Conservation (phyloP, 2,888 invertebrate genomes). For the Acanthosepion pharaonis region DNA sequence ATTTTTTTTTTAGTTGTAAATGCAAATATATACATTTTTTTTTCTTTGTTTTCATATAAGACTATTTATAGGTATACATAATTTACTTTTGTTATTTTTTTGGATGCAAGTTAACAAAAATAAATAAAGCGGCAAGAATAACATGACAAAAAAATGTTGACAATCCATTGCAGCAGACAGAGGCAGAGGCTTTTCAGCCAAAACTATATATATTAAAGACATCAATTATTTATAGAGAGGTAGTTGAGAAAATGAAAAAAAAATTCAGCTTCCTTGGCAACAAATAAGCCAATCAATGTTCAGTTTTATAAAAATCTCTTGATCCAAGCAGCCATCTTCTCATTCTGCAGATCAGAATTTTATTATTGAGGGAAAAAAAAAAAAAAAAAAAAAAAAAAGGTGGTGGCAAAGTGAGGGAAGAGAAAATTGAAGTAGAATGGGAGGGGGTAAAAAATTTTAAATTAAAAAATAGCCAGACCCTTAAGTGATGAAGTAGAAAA, state of each 20-base stretch:
- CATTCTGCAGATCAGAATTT: neutral
- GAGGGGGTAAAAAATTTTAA: neutral
- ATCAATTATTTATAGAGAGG: neutral
- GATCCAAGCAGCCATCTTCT: neutral
- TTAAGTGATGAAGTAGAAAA: neutral
- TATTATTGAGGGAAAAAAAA: too few species aligned
- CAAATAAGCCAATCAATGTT: neutral
- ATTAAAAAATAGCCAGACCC: neutral
- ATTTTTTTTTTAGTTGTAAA: neutral
- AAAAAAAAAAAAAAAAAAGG: neutral
- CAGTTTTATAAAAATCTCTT: neutral
- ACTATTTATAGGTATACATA: neutral
- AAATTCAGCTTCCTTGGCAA: neutral
- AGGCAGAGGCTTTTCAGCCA: neutral
- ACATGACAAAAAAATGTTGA: neutral
- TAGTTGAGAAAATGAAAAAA: neutral
- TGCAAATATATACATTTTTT: neutral
- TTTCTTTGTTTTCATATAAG: neutral
- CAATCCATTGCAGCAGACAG: constrained; percentile 6
- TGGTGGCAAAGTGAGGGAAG: neutral
- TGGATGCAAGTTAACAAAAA: constrained; percentile 8
- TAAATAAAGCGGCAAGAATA: constrained; percentile 3
- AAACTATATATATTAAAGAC: neutral
- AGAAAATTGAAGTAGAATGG: neutral
- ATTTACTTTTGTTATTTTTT: neutral